These are phyloP conservation scores for Chaetodon trifascialis DNA, from an alignment of 2,113 vertebrate genomes.

Conservation along the genomic window DNA sequence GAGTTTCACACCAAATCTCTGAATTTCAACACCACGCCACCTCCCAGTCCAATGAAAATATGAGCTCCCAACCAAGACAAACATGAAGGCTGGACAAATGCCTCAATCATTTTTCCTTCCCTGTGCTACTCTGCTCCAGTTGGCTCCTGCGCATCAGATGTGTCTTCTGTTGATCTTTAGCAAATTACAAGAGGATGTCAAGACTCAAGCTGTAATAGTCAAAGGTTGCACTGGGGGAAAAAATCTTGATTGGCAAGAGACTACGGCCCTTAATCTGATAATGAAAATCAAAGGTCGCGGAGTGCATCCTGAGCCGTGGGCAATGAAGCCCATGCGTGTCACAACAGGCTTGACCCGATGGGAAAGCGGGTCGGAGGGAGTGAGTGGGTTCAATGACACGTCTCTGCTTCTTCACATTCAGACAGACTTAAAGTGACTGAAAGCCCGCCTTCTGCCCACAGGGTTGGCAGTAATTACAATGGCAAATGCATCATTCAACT, in stretches of 20 bases:
- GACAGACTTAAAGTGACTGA: conserved; percentile 44
- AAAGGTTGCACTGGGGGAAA: not conserved
- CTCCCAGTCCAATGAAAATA: conserved; percentile 12
- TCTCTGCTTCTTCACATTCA: conserved; percentile 15
- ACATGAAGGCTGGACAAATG: conserved; percentile 9
- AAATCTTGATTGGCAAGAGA: not conserved
- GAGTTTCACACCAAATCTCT: conserved; percentile 1
- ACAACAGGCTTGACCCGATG: not conserved
- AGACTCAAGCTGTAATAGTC: not conserved
- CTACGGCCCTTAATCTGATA: not conserved
- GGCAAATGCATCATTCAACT: conserved; percentile 62
- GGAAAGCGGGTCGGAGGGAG: conserved; percentile 13
- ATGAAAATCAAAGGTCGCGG: not conserved
- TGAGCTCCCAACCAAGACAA: conserved; percentile 21
- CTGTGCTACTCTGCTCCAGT: not conserved
- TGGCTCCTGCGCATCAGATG: conserved; percentile 19
- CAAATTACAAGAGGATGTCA: not conserved
- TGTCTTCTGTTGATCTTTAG: conserved; percentile 9
- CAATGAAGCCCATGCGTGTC: not conserved
- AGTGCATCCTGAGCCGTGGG: not conserved
- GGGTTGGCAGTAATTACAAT: conserved; percentile 60
- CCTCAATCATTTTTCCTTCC: not conserved
- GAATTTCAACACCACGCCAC: conserved; percentile 8
- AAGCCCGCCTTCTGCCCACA: conserved; percentile 46
- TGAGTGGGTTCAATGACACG: conserved; percentile 14